These are phyloP conservation scores for Antheraea pernyi DNA, from an alignment of 1,140 invertebrate species.

Conservation along the genomic window DNA sequence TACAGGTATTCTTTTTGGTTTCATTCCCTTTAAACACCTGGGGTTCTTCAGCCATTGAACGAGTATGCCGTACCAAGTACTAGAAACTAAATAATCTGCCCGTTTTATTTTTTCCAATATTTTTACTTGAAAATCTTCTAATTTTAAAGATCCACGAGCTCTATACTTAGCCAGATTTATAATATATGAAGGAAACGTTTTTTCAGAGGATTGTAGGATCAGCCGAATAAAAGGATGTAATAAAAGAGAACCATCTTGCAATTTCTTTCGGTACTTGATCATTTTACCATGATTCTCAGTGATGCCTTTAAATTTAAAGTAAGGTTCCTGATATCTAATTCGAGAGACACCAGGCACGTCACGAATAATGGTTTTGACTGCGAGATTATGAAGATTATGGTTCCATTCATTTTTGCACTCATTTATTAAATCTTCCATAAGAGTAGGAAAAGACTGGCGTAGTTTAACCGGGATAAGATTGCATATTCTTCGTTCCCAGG, in stretches of 20 bases:
- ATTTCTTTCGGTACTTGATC: conserved; percentile 77
- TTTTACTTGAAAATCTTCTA: conserved; percentile 68
- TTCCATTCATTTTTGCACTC: conserved; percentile 77
- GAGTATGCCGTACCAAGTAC: conserved; percentile 70
- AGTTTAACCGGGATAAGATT: conserved; percentile 66
- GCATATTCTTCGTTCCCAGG: conserved; percentile 77
- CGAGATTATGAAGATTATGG: conserved; percentile 70
- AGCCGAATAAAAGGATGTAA: conserved; percentile 82
- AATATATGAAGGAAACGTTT: conserved; percentile 77
- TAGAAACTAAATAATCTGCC: conserved; percentile 70
- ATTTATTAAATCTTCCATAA: conserved; percentile 69
- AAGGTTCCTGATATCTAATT: conserved; percentile 63
- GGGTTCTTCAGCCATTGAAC: conserved; percentile 70
- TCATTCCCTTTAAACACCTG: conserved; percentile 60
- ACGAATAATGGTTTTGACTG: conserved; percentile 74
- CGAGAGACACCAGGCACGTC: conserved; percentile 65
- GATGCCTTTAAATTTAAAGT: conserved; percentile 80
- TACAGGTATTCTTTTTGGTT: conserved; percentile 50
- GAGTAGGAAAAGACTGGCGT: conserved; percentile 54
- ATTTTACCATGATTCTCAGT: conserved; percentile 81
- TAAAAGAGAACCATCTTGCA: conserved; percentile 78
- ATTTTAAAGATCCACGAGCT: conserved; percentile 59
- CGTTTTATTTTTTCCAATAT: conserved; percentile 72
- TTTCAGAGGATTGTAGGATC: conserved; percentile 79
- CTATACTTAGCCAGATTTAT: conserved; percentile 80